phyloP scores from a whole-genome alignment of 2,113 vertebrate genomes.

The Alethe diademata region DNA sequence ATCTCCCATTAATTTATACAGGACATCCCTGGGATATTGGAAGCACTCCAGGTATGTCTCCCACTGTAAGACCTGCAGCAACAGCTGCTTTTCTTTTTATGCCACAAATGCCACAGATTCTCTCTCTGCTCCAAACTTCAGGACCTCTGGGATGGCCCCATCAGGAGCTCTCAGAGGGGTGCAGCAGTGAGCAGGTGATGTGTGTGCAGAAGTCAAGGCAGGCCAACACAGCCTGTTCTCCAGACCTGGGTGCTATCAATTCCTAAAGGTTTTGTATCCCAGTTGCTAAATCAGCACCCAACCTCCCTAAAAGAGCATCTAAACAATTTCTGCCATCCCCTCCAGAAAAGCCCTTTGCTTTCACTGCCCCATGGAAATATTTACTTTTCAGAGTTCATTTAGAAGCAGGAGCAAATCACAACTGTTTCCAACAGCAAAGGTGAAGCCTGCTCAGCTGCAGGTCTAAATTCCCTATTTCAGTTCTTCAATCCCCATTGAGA shows the following conservation, averaged over 20 bases:
- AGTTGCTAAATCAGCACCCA: not conserved
- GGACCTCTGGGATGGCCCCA: not conserved
- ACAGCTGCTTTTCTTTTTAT: not conserved
- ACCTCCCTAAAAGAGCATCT: not conserved
- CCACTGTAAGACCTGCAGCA: not conserved
- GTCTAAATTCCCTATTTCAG: not conserved
- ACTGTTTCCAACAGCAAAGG: not conserved
- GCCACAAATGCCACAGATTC: not conserved
- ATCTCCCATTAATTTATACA: not conserved
- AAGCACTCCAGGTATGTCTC: not conserved
- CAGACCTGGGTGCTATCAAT: not conserved
- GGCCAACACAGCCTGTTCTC: not conserved
- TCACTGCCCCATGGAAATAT: not conserved
- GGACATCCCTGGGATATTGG: not conserved
- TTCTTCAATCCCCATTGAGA: not conserved
- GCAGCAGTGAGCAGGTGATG: not conserved
- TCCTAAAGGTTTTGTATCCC: not conserved
- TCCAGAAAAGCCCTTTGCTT: not conserved
- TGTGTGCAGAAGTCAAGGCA: not conserved
- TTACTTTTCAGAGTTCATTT: not conserved
- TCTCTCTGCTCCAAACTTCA: not conserved
- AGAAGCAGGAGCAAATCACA: not conserved
- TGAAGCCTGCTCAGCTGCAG: not conserved
- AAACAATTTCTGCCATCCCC: not conserved
- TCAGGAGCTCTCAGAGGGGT: not conserved